Base-by-base conservation (phyloP, 23 tunicate genomes). In the Oikopleura vanhoeffeni region DNA sequence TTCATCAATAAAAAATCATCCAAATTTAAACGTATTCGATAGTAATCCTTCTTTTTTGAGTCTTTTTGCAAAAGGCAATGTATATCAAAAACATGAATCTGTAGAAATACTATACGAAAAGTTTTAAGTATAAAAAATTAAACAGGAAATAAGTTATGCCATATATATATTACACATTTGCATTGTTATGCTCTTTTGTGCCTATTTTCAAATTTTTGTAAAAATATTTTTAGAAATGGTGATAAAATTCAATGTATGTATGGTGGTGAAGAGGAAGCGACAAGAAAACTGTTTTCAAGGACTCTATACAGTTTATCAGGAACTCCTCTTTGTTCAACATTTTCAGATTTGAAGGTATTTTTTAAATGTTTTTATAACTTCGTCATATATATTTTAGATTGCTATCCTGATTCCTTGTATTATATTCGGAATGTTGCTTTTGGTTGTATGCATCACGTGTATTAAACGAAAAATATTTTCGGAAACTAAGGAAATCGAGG, bases 401-500 rank as follows among this genome's bases (percentile, higher is more conserved):
- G 79, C 38, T 28, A 71, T 71, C 2, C 27, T 71, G 2, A 30
- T 30, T 32, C 34, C 79, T 2, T 18, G 34, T 71, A 38, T 30
- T 2, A 2, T 71, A 18, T 30, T 71, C 38, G 79, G 79, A 28
- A 18, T 71, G 38, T 2, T 71, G 4, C 27, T 71, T 30, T 32
- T 71, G 34, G 35, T 32, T 30, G 79, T 30, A 38, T 71, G 27
- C 3, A 71, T 71, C 2, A 30, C 79, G 32, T 71, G 79, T 38
- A 71, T 71, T 38, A 71, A 71, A 30, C 79, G 79, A 18, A 71
- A 71, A 30, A 32, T 71, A 3, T 71, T 71, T 30, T 71, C 79
- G 79, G 79, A 71, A 71, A 71, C 79, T 18, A 71, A 71, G 32
- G 79, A 71, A 30, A 71, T 71, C 4, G 79, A 71, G 38, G 79